Base-by-base conservation (phyloP, 1,140 invertebrate genomes). In the Gonatopus flavifemur region DNA sequence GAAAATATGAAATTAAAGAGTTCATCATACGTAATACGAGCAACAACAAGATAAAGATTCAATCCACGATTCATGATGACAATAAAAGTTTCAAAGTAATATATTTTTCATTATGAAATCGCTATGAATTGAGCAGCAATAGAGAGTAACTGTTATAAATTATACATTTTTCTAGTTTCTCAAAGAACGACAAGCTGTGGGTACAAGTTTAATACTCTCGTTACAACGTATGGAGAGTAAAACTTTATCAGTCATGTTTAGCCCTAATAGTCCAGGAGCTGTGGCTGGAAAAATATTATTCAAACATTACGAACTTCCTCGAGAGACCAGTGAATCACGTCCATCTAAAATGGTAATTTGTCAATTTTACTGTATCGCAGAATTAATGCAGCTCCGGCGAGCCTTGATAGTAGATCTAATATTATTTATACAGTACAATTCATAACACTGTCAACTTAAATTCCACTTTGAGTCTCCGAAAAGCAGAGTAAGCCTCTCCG, bases 11-110 rank as follows among this genome's bases (percentile, higher is more conserved):
- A 30, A 69, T 59, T 1, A 79, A 80, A 50, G 70, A 80, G 49
- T 76, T 82, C 49, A 71, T 72, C 3, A 69, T 82, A 48, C 67
- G 78, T 18, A 82, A 82, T 50, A 79, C 66, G 19, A 79, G 79
- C 18, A 65, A 69, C 13, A 76, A 76, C 40, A 79, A 76, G 51
- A 64, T 82, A 10, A 75, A 78, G 52, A 63, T 82, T 25, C 64
- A 79, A 49, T 71, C 67, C n/a, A 57, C 49, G 3, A 74, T 81
- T 13, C 69, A 70, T 16, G 63, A 69, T 10, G 65, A 62, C 13
- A 67, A 69, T 45, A 69, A 69, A 21, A 68, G 53, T 55, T 78
- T 77, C 32, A 75, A 73, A 55, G 74, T 74, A 60, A 32, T 36
- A 7, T 21, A 22, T 53, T 32, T 25, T 13, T 36, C 45, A 12